These are phyloP conservation scores for Ellobius talpinus DNA, from an alignment of 2,113 vertebrate species.

Conservation along the genomic window DNA sequence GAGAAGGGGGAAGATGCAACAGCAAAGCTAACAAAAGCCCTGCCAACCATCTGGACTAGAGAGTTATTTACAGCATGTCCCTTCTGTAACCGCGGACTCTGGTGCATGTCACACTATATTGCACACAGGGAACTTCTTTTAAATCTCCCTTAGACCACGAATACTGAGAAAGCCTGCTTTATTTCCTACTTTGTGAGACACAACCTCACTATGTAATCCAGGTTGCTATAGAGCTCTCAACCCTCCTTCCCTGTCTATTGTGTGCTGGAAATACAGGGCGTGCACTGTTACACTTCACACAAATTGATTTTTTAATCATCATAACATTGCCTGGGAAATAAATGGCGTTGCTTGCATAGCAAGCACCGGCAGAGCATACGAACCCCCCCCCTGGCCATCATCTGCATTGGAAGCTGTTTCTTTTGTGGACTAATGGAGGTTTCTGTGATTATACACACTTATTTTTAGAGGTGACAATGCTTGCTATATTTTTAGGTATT, in stretches of 20 bases:
- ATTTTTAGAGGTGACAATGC: not conserved
- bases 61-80: not conserved
- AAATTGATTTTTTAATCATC: not conserved
- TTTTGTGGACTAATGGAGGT: not conserved
- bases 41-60: not conserved
- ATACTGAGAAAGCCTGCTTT: not conserved
- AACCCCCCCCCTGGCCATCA: not conserved
- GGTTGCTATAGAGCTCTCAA: not conserved
- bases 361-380: rapidly evolving
- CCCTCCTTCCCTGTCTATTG: not conserved
- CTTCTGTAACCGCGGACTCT: not conserved
- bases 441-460: not conserved
- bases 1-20: not conserved
- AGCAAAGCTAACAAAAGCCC: not conserved
- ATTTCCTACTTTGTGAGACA: not conserved
- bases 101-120: not conserved
- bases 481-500: not conserved
- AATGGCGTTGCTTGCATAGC: not conserved
- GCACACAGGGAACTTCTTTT: not conserved
- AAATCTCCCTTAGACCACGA: not conserved
- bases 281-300: not conserved
- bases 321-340: not conserved
- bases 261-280: not conserved
- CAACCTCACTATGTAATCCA: not conserved
- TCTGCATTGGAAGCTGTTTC: not conserved